These are phyloP conservation scores for Catharus minimus DNA, from an alignment of 2,113 vertebrate genomes.

Conservation along the genomic window DNA sequence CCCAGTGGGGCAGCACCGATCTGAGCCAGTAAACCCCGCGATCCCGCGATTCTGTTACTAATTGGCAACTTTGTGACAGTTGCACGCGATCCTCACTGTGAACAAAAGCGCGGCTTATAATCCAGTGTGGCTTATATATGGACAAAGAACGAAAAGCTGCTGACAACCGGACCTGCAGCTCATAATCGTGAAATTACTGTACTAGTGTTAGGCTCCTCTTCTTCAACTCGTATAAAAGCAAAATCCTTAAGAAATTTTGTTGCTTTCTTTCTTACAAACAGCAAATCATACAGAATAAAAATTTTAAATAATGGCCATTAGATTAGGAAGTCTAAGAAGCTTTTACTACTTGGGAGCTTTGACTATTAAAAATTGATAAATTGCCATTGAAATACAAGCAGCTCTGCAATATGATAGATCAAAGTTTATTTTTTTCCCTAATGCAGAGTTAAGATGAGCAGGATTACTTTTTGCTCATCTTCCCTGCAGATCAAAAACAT, in stretches of 20 bases:
- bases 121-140: too few relatives aligned
- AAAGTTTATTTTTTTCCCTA: conserved; percentile 53
- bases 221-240: neutral
- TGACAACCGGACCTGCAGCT: too few relatives aligned
- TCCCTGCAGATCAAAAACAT: conserved; percentile 42
- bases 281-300: neutral
- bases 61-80: too few relatives aligned
- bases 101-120: too few relatives aligned
- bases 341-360: conserved; percentile 38
- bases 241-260: neutral
- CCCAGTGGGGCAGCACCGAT: too few relatives aligned
- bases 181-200: too few relatives aligned
- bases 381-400: conserved; percentile 33
- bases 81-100: too few relatives aligned
- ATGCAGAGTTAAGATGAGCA: conserved; percentile 1
- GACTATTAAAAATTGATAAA: conserved; percentile 56
- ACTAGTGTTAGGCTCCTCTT: neutral
- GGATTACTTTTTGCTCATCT: conserved; percentile 18
- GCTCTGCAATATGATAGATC: conserved; percentile 37
- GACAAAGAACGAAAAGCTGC: too few relatives aligned
- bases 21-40: too few relatives aligned
- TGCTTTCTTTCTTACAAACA: neutral
- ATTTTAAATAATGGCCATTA: neutral
- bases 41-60: too few relatives aligned
- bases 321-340: neutral